phyloP scores from a whole-genome alignment of 2,888 invertebrate species.

The Cryptophagus acutangulus region DNA sequence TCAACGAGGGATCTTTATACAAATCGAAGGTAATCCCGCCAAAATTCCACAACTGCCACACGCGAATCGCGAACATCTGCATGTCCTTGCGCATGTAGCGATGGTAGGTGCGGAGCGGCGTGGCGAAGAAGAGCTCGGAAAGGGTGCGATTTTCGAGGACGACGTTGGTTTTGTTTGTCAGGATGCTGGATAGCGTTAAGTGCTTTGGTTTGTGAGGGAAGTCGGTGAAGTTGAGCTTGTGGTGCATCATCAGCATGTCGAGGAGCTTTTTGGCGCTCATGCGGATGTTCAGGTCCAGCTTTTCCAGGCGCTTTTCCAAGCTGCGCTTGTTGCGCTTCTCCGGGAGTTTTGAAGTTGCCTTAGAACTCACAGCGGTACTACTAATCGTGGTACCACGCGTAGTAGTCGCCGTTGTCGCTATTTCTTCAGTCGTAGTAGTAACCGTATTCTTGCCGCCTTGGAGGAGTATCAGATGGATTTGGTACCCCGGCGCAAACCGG shows the following conservation, averaged over 20 bases:
- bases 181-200: constrained; percentile 17
- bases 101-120: constrained; percentile 52
- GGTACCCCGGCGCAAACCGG: constrained; percentile 36
- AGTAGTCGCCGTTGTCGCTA: no score
- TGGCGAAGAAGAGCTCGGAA: constrained; percentile 49
- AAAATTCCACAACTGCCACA: constrained; percentile 53
- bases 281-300: constrained; percentile 16
- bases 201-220: constrained; percentile 4
- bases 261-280: constrained; percentile 19
- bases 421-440: constrained; percentile 1
- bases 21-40: constrained; percentile 49
- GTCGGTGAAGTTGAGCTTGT: background rate
- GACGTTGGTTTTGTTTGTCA: constrained; percentile 45
- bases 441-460: constrained; percentile 19
- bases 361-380: no score
- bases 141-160: constrained; percentile 46
- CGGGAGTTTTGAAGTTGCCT: no score
- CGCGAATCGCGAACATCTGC: constrained; percentile 51
- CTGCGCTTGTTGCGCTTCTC: constrained; percentile 15
- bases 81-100: constrained; percentile 46
- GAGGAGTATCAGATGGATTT: constrained; percentile 37
- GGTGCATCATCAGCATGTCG: constrained; percentile 16
- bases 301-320: constrained; percentile 12
- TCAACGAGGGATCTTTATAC: constrained; percentile 6
- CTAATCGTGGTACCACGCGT: no score